These are phyloP conservation scores for Channallabes apus DNA, from an alignment of 2,797 vertebrate species.

Conservation along the genomic window DNA sequence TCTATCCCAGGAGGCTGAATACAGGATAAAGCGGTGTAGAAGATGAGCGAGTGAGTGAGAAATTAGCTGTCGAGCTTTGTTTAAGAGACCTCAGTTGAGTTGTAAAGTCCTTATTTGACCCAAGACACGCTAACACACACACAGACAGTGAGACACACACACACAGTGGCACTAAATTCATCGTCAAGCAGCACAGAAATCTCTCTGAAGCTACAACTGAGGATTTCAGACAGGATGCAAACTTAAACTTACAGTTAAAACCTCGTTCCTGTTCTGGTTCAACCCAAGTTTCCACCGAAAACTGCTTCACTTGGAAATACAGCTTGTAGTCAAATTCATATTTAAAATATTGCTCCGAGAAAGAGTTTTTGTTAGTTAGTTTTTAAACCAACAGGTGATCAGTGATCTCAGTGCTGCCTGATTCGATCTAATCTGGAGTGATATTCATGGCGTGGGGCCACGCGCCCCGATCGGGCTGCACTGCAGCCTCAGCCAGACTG, in stretches of 20 bases:
- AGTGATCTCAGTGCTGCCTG: constrained; percentile 5
- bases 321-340: constrained; percentile 9
- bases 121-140: too few relatives aligned
- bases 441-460: constrained; percentile 47
- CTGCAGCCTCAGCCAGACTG: constrained; percentile 50
- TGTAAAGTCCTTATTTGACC: constrained; percentile 25
- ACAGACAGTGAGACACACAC: too few relatives aligned
- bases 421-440: constrained; percentile 41
- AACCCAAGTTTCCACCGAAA: constrained; percentile 30
- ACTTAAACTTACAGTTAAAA: constrained; percentile 17
- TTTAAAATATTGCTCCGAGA: constrained; percentile 7
- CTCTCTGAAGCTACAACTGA: neutral
- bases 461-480: constrained; percentile 52
- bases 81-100: neutral
- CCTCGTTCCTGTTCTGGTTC: neutral
- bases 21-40: too few relatives aligned
- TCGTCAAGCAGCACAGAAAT: neutral
- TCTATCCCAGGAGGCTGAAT: too few relatives aligned
- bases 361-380: too few relatives aligned
- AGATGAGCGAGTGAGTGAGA: too few relatives aligned
- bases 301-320: neutral
- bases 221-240: neutral
- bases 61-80: neutral
- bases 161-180: neutral
- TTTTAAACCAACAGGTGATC: constrained; percentile 2